phyloP scores from a whole-genome alignment of 2,113 vertebrate genomes.

The Sebastes fasciatus region DNA sequence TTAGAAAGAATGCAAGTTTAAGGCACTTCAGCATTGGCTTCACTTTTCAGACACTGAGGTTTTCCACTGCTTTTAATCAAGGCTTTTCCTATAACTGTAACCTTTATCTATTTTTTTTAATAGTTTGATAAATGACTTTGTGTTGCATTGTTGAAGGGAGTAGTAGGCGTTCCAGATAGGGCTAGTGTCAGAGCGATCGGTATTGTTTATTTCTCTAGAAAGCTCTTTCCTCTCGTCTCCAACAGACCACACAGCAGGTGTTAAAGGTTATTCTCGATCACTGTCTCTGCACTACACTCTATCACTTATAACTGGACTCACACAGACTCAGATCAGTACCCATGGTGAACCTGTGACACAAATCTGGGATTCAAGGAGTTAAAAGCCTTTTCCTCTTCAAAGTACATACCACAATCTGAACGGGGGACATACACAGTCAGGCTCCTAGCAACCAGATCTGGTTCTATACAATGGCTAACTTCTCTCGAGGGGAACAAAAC shows the following conservation, averaged over 20 bases:
- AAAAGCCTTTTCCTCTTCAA: conserved; percentile 19
- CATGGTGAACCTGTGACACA: not conserved
- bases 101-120: not conserved
- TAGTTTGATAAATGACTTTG: not conserved
- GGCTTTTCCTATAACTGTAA: not conserved
- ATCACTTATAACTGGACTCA: not conserved
- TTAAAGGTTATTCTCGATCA: conserved; percentile 16
- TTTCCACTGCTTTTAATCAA: not conserved
- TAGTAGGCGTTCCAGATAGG: not conserved
- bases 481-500: conserved; percentile 33
- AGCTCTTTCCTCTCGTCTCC: not conserved
- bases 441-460: conserved; percentile 63
- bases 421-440: conserved; percentile 11
- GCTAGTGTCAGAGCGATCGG: not conserved
- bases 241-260: conserved; percentile 22
- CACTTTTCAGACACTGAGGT: too few species aligned
- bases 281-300: not conserved
- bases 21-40: too few species aligned
- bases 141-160: not conserved
- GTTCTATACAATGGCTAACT: conserved; percentile 53
- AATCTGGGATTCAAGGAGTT: conserved; percentile 11
- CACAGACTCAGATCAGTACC: not conserved
- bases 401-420: conserved; percentile 39
- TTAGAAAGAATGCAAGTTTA: too few species aligned
- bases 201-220: not conserved